phyloP scores from a whole-genome alignment of 2,797 vertebrate genomes.

The Macrochelys suwanniensis region DNA sequence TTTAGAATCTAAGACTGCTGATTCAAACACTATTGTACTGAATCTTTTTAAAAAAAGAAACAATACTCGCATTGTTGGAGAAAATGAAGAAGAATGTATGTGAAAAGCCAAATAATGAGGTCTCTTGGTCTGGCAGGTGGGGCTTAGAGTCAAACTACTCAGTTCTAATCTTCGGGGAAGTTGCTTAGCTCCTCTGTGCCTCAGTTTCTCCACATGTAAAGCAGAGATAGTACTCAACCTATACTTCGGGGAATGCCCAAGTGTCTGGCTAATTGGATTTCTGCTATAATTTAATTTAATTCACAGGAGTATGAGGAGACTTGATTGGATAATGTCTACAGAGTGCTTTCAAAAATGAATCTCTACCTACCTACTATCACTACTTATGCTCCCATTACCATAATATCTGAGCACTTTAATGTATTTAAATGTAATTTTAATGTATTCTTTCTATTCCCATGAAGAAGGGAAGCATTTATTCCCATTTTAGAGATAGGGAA shows the following conservation, averaged over 20 bases:
- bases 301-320: not conserved
- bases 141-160: not conserved
- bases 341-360: not conserved
- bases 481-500: not conserved
- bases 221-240: not conserved
- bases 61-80: not conserved
- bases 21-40: not conserved
- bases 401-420: not conserved
- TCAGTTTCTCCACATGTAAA: not conserved
- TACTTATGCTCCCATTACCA: not conserved
- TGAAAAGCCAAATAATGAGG: not conserved
- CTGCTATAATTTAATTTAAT: not conserved
- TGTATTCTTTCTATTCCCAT: not conserved
- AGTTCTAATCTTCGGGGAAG: not conserved
- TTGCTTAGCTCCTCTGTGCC: not conserved
- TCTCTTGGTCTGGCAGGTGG: not conserved
- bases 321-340: not conserved
- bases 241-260: not conserved
- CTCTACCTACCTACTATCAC: not conserved
- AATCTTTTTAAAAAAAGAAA: not conserved
- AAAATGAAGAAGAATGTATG: not conserved
- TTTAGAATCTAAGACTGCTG: not conserved
- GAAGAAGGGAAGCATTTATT: not conserved
- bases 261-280: not conserved
- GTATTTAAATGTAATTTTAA: not conserved